A percentile compares a stretch with the other conserved stretches of the same genome.
These are phyloP conservation scores for Bradypodion ventrale DNA, from an alignment of 2,797 vertebrate genomes.

Conservation along the genomic window DNA sequence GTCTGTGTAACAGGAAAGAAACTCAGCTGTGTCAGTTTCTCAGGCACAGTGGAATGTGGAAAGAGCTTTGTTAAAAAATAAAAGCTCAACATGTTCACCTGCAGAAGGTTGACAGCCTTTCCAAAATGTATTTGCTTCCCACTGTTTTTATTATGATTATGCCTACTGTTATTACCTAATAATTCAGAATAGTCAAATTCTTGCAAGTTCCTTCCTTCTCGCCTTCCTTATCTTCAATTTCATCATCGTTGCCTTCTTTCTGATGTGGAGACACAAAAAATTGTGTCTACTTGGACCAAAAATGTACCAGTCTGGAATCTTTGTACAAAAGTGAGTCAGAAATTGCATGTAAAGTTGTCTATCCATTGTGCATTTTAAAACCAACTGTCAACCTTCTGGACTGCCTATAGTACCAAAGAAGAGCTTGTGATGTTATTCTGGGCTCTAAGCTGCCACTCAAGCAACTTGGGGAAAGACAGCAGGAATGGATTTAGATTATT, in stretches of 20 bases:
- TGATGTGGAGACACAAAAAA: not conserved
- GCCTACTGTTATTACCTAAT: not conserved
- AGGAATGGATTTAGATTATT: constrained; percentile 62
- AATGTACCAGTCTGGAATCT: not conserved
- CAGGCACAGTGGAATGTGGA: not conserved
- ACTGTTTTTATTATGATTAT: not conserved
- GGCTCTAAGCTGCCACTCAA: constrained; percentile 59
- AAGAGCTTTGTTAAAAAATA: not conserved
- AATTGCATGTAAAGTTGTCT: constrained; percentile 30
- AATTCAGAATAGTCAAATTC: not conserved
- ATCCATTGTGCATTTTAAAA: constrained; percentile 40
- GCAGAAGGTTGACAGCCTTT: not conserved
- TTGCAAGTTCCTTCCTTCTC: not conserved
- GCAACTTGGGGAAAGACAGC: constrained; percentile 29
- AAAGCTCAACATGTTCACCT: too few species aligned
- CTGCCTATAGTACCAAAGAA: not conserved
- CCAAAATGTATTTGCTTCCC: not conserved
- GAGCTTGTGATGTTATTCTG: constrained; percentile 27
- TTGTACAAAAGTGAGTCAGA: constrained; percentile 5
- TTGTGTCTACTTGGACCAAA: not conserved
- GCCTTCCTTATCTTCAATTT: too few species aligned
- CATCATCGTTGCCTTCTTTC: too few species aligned
- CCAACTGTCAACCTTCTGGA: constrained; percentile 40
- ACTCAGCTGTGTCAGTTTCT: not conserved
- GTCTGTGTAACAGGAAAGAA: not conserved